A percentile compares a stretch with the other conserved stretches of the same genome.
Conservation (phyloP, 2,113 vertebrate genomes). For the Tylochromis polylepis region DNA sequence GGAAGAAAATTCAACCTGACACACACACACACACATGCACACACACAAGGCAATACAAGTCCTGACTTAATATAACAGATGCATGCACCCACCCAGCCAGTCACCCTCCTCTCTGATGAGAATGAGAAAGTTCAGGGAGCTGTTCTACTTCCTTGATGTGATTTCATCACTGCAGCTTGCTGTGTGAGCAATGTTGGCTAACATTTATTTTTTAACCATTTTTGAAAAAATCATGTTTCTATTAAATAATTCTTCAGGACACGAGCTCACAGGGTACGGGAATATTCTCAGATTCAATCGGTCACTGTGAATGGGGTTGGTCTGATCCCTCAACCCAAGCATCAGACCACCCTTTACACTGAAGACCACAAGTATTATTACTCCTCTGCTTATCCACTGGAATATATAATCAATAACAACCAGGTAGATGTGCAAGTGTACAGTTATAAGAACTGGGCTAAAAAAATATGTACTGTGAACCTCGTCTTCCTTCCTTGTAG, state of each 20-base stretch:
- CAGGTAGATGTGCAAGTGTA: constrained; percentile 66
- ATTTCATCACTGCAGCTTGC: constrained; percentile 23
- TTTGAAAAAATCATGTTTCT: background rate
- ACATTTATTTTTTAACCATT: constrained; percentile 13
- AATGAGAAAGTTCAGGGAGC: background rate
- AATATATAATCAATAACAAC: constrained; percentile 75
- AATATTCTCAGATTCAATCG: constrained; percentile 60
- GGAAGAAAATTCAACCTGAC: background rate
- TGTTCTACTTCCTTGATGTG: background rate
- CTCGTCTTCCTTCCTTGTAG: constrained; percentile 20
- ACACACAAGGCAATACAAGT: background rate
- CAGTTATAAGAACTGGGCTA: background rate
- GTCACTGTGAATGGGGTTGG: constrained; percentile 64
- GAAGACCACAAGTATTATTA: constrained; percentile 71
- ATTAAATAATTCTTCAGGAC: constrained; percentile 49
- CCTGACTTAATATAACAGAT: background rate
- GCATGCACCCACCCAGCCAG: background rate
- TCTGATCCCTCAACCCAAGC: constrained; percentile 63
- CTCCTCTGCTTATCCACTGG: constrained; percentile 71
- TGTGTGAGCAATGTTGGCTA: background rate
- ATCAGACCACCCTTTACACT: constrained; percentile 63
- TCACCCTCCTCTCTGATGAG: background rate
- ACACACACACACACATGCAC: background rate
- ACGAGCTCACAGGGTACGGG: constrained; percentile 47
- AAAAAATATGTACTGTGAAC: background rate